phyloP scores from a whole-genome alignment of 1,140 invertebrate genomes.

The Globodera rostochiensis region DNA sequence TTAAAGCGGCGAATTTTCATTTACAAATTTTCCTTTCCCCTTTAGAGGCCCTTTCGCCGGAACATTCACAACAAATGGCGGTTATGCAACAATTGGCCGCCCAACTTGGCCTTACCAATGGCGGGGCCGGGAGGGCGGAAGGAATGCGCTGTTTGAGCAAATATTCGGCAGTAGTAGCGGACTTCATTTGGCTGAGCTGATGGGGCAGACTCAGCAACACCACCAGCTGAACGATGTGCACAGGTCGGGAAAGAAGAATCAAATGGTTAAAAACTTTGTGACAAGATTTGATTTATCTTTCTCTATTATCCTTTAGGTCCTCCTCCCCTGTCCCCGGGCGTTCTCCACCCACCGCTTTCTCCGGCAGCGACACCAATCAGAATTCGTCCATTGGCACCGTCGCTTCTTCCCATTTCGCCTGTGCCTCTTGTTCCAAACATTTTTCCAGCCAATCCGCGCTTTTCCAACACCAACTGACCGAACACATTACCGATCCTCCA shows the following conservation, averaged over 20 bases:
- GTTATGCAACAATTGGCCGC: constrained; percentile 23
- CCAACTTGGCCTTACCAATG: constrained; percentile 20
- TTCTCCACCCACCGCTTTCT: background rate
- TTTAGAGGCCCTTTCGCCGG: constrained; percentile 19
- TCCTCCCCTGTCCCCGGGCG: too few relatives aligned
- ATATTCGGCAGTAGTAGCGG: constrained; percentile 17
- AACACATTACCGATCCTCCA: constrained; percentile 20
- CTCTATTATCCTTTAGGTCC: background rate
- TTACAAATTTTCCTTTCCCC: background rate
- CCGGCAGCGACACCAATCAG: background rate
- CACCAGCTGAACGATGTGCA: constrained; percentile 16
- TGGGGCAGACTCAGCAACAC: background rate
- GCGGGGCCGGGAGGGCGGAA: background rate
- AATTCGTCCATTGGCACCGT: background rate
- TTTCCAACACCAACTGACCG: constrained; percentile 33
- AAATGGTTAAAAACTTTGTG: background rate
- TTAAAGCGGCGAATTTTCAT: background rate
- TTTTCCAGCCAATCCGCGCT: constrained; percentile 21
- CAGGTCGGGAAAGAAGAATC: constrained; percentile 10
- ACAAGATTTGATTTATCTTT: too few relatives aligned
- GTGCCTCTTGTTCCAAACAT: constrained; percentile 28
- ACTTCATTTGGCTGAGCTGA: constrained; percentile 18
- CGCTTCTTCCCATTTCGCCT: constrained; percentile 3
- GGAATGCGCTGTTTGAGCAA: constrained; percentile 20
- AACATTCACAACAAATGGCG: constrained; percentile 24